Evolutionary conservation across 2,797 vertebrate genomes (phyloP).

Genomic region (Anguilla pacifica): DNA sequence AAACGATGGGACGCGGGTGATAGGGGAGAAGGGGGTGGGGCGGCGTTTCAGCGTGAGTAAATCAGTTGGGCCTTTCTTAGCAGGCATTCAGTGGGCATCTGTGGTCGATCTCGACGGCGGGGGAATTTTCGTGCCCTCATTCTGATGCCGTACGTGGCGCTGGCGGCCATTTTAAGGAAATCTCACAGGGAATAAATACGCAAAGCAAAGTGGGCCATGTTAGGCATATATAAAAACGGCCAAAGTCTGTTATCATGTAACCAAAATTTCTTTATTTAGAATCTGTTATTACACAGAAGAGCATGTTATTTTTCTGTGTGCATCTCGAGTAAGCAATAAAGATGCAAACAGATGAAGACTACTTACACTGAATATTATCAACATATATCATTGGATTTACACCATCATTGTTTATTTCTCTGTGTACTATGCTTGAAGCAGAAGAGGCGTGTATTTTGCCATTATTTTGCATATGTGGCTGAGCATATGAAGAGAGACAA

Average conservation of each 20-base stretch:
- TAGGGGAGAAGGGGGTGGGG: conserved; percentile 15
- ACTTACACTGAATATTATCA: neutral
- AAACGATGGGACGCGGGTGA: conserved; percentile 54
- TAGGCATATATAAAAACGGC: neutral
- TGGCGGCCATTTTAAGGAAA: conserved; percentile 68
- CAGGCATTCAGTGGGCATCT: conserved; percentile 72
- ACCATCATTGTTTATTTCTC: neutral
- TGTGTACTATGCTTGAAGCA: neutral
- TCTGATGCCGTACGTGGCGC: conserved; percentile 62
- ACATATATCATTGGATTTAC: neutral
- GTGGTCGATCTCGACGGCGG: conserved; percentile 48
- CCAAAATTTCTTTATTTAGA: neutral
- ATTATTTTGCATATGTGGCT: conserved; percentile 1
- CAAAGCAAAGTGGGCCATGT: neutral
- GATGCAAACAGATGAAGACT: neutral
- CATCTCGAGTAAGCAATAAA: neutral
- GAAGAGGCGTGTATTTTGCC: neutral
- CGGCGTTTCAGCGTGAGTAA: neutral
- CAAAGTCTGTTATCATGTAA: neutral
- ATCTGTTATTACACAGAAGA: neutral
- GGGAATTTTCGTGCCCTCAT: conserved; percentile 63
- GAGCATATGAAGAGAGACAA: neutral
- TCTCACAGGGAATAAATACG: conserved; percentile 10
- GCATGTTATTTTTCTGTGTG: neutral
- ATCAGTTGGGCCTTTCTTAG: conserved; percentile 48